Conservation (phyloP, 2,888 invertebrate genomes). For the Caprella mutica region DNA sequence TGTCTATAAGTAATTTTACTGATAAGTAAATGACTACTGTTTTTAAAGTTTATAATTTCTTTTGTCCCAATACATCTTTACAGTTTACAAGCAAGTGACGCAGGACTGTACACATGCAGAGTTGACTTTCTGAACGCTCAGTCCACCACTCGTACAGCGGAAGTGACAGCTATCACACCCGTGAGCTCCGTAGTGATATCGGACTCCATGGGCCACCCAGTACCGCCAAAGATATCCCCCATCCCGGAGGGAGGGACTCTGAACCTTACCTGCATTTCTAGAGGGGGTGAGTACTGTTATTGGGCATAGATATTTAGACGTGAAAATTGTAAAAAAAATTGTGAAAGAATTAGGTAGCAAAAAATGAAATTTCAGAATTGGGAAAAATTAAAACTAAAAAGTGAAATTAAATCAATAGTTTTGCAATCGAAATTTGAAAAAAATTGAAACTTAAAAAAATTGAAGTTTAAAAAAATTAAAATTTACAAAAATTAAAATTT, state of each 20-base stretch:
- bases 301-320: no score
- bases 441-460: not conserved
- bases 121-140: conserved; percentile 30
- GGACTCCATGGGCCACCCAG: conserved; percentile 15
- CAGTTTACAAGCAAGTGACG: conserved; percentile 20
- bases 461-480: not conserved
- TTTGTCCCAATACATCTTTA: no score
- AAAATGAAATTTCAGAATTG: not conserved
- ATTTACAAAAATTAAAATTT: not conserved
- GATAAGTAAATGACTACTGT: no score
- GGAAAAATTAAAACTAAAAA: not conserved
- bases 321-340: not conserved
- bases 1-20: no score
- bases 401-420: not conserved
- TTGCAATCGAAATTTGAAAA: not conserved
- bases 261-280: conserved; percentile 29
- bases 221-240: conserved; percentile 16
- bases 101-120: conserved; percentile 23
- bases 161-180: conserved; percentile 20
- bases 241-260: conserved; percentile 29
- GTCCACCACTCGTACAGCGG: conserved; percentile 16
- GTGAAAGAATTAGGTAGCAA: not conserved
- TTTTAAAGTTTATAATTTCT: no score
- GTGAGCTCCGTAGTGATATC: conserved; percentile 22
- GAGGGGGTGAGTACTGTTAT: conserved; percentile 27